Evolutionary conservation across 2,797 vertebrate genomes (phyloP).

Genomic region (Scomberomorus guttatus): DNA sequence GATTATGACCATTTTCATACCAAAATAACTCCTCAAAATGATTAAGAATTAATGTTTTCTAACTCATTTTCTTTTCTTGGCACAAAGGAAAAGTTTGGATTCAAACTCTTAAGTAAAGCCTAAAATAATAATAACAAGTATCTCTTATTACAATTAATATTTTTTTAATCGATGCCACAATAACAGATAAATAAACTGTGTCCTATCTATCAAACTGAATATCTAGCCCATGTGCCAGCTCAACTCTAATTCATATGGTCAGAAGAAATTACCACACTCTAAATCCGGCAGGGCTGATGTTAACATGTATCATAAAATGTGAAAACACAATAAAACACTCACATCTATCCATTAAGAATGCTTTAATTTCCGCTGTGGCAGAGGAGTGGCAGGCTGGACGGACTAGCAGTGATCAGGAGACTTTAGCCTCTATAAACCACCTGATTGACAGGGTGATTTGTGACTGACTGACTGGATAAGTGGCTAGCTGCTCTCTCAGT

Average conservation of each 20-base stretch:
- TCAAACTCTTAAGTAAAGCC: constrained; percentile 20
- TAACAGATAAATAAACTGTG: constrained; percentile 58
- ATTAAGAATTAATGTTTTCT: background rate
- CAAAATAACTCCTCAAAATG: background rate
- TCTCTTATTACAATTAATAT: constrained; percentile 36
- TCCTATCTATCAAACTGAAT: constrained; percentile 63
- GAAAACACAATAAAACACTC: constrained; percentile 80
- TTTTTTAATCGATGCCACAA: constrained; percentile 53
- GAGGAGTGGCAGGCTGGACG: constrained; percentile 71
- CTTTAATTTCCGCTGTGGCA: constrained; percentile 75
- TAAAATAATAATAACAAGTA: constrained; percentile 35
- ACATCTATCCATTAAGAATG: constrained; percentile 71
- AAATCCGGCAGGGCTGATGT: constrained; percentile 59
- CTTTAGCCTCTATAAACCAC: constrained; percentile 75
- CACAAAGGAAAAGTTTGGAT: constrained; percentile 12
- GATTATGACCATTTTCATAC: constrained; percentile 3
- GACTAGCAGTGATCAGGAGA: constrained; percentile 70
- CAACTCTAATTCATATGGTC: constrained; percentile 72
- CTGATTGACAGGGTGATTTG: constrained; percentile 82
- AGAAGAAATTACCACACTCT: constrained; percentile 71
- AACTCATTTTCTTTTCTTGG: constrained; percentile 6
- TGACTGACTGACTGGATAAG: constrained; percentile 81
- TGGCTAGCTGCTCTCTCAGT: constrained; percentile 64
- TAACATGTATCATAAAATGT: constrained; percentile 80
- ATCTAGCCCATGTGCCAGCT: constrained; percentile 55